A percentile compares a stretch with the other conserved stretches of the same genome.
These are phyloP conservation scores for Temnothorax longispinosus DNA, from an alignment of 1,140 invertebrate species.

Conservation along the genomic window DNA sequence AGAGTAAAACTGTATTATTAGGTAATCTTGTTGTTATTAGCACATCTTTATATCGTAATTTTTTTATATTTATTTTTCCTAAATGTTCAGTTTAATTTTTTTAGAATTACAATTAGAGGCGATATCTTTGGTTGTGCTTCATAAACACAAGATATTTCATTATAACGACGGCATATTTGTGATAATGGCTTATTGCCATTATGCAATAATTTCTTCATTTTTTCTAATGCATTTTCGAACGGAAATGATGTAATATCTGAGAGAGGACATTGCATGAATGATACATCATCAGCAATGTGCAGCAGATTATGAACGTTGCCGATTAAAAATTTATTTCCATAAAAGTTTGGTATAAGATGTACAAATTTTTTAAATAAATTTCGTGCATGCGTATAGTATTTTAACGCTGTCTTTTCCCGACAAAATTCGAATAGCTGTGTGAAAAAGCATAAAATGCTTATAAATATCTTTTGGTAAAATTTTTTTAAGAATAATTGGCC, in stretches of 20 bases:
- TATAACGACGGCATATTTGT: neutral
- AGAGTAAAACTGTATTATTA: neutral
- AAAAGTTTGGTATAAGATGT: neutral
- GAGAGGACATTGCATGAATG: neutral
- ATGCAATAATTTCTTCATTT: neutral
- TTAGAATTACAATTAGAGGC: too few relatives aligned
- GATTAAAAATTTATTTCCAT: constrained; percentile 6
- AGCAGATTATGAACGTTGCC: neutral
- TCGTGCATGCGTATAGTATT: neutral
- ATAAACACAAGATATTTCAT: neutral
- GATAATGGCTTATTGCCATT: neutral
- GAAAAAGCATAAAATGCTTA: neutral
- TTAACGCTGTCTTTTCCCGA: neutral
- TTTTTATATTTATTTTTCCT: neutral
- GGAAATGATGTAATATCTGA: neutral
- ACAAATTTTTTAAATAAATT: neutral
- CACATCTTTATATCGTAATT: neutral
- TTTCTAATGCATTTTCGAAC: neutral
- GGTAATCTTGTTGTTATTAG: neutral
- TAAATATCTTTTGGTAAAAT: neutral
- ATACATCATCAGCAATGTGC: neutral
- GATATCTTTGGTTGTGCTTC: neutral
- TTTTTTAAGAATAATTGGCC: neutral
- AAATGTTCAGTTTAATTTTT: neutral
- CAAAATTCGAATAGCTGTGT: neutral